Evolutionary conservation across 2,797 vertebrate species (phyloP), one percentile per base, ranked within the genome.

Genomic region (Danio choprae): DNA sequence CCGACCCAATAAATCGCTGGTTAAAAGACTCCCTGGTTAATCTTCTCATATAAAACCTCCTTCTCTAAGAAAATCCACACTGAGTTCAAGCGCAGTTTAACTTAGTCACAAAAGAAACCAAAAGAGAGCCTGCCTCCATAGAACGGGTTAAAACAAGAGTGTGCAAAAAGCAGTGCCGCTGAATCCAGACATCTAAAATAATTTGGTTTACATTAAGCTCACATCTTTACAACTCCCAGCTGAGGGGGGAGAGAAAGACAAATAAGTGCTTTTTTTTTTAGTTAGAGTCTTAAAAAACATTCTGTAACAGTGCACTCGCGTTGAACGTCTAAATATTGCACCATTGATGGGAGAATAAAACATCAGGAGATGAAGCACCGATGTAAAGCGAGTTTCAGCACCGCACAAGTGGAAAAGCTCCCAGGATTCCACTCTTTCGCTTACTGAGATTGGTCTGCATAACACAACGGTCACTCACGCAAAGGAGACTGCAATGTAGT

Each of bases 371-470:
- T 36, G 85, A 89, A 94, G 92, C 91, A 93, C 92, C 91, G 87
- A 78, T 38, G 82, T 87, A 90, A 88, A 90, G 87, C 84, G 40
- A 79, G 86, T 88, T 90, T 90, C 87, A 93, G 92, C 92, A 91
- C 91, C 91, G 88, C 90, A 40, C 59, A 16, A 22, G 22, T 20
- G 51, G 41, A 48, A 55, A 36, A 79, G 38, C 46, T 79, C 59
- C n/a, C 20, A 0, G 29, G 46, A 13, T 12, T 71, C 62, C 56
- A 16, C 46, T 22, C 40, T 50, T 59, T 74, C 22, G 51, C 44
- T 63, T 44, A 43, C 20, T 16, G n/a, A 18, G 55, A 50, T 59
- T 71, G 44, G 46, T 56, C 20, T 18, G 40, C 60, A 60, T 3
- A 55, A 73, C 60, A 73, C 50, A 56, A 16, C 73, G 69, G 69